These are phyloP conservation scores for Microdon myrmicae DNA, from an alignment of 2,888 invertebrate species.

Conservation along the genomic window DNA sequence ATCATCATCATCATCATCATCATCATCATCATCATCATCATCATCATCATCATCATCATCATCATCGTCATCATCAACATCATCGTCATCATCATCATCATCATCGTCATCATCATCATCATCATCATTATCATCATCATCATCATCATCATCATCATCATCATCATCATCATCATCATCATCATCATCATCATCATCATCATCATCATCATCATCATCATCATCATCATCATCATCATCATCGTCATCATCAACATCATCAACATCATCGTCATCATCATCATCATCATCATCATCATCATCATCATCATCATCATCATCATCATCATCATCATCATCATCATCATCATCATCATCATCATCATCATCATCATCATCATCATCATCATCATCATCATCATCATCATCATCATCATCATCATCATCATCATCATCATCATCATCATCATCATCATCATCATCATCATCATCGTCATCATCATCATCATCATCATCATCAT, in stretches of 20 bases:
- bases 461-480: too few species aligned
- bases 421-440: too few species aligned
- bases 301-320: too few species aligned
- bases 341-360: too few species aligned
- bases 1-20: constrained; percentile 2
- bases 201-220: constrained; percentile 1
- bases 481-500: too few species aligned
- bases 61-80: constrained; percentile 1
- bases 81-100: constrained; percentile 1
- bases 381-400: too few species aligned
- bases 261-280: too few species aligned
- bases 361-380: too few species aligned
- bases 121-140: constrained; percentile 4
- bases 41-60: constrained; percentile 1
- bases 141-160: constrained; percentile 2
- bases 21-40: constrained; percentile 1
- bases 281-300: too few species aligned
- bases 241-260: background rate
- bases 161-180: constrained; percentile 3
- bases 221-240: constrained; percentile 1
- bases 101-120: constrained; percentile 3
- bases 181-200: constrained; percentile 1
- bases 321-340: too few species aligned
- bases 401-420: too few species aligned
- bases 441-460: too few species aligned